Conservation (phyloP, 2,113 vertebrate species). For the Macrotis lagotis region DNA sequence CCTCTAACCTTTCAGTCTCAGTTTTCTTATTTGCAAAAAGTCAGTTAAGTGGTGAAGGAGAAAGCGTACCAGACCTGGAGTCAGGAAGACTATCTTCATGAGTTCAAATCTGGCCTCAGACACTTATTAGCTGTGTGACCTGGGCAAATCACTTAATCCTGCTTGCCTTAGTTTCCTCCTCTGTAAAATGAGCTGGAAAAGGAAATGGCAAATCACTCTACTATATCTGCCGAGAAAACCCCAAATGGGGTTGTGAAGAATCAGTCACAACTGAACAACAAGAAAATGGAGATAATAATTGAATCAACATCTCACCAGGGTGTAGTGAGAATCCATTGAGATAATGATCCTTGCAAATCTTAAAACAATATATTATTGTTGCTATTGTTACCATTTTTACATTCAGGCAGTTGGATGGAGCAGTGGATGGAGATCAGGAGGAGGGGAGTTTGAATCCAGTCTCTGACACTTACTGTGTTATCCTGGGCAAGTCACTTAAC, state of each 20-base stretch:
- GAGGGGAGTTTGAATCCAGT: too few species aligned
- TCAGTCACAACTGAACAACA: neutral
- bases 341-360: neutral
- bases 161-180: neutral
- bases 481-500: too few species aligned
- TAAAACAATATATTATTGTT: neutral
- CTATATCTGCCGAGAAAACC: neutral
- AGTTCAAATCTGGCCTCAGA: neutral
- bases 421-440: too few species aligned
- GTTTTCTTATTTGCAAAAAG: neutral
- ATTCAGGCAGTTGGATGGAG: too few species aligned
- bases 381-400: neutral
- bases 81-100: neutral
- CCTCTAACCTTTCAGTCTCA: neutral
- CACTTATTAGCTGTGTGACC: neutral
- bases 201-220: neutral
- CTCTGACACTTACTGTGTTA: too few species aligned
- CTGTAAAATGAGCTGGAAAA: neutral
- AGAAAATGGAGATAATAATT: neutral
- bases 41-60: neutral
- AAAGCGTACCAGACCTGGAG: neutral
- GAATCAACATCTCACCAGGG: neutral
- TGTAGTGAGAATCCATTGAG: neutral
- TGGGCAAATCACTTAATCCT: neutral
- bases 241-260: neutral